A percentile compares a stretch with the other conserved stretches of the same genome.
phyloP scores from a whole-genome alignment of 2,797 vertebrate species.

The Gallinago solitaria region DNA sequence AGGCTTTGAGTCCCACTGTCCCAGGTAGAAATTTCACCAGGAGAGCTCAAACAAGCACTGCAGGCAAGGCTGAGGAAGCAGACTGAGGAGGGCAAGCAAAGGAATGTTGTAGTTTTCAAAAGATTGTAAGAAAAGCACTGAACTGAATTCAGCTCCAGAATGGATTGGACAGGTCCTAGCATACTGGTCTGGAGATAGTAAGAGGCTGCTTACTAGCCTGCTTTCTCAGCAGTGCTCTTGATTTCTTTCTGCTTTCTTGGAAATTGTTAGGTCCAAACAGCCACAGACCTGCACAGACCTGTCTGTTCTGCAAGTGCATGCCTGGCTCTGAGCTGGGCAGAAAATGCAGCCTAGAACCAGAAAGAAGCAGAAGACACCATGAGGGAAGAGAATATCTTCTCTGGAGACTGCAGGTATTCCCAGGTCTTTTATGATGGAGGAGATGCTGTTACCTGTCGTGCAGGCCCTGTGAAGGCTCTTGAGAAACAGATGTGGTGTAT shows the following conservation, averaged over 20 bases:
- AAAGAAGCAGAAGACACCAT: background rate
- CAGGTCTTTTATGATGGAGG: background rate
- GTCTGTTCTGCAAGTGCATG: background rate
- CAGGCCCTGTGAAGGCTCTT: fast-evolving
- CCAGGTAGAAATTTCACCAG: background rate
- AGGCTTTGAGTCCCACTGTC: background rate
- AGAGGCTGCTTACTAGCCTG: background rate
- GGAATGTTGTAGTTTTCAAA: background rate
- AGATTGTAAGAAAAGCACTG: background rate
- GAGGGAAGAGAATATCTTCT: background rate
- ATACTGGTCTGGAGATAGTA: background rate
- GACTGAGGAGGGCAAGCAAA: background rate
- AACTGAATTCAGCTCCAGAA: background rate
- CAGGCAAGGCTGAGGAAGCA: background rate
- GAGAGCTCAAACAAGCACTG: background rate
- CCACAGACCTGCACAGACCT: background rate
- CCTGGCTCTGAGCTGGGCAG: background rate
- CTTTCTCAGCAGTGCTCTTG: background rate
- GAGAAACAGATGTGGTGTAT: background rate
- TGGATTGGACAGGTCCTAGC: background rate
- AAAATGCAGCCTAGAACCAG: background rate
- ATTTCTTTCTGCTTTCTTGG: background rate
- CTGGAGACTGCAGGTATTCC: background rate
- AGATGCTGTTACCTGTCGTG: background rate
- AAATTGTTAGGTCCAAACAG: background rate